phyloP scores from a whole-genome alignment of 2,888 invertebrate genomes.

The Erannis defoliaria region DNA sequence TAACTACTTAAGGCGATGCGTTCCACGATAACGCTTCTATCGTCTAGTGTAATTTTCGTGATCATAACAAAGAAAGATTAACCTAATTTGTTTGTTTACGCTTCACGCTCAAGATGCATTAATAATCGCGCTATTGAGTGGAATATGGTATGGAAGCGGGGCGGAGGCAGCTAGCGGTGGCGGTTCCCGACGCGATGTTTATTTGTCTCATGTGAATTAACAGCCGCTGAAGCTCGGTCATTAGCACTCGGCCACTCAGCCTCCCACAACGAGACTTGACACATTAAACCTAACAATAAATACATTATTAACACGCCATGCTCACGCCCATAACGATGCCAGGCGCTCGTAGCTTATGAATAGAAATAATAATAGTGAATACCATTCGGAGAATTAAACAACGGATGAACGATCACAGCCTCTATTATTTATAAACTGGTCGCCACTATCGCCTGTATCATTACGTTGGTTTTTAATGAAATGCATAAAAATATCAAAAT shows the following conservation, averaged over 20 bases:
- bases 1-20: neutral
- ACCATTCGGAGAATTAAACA: slow-evolving; percentile 39
- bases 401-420: slow-evolving; percentile 17
- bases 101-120: slow-evolving; percentile 38
- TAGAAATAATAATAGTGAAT: slow-evolving; percentile 34
- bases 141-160: slow-evolving; percentile 9
- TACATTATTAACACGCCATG: slow-evolving; percentile 39
- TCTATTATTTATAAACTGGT: slow-evolving; percentile 29
- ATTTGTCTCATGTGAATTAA: slow-evolving; percentile 47
- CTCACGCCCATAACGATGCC: slow-evolving; percentile 38
- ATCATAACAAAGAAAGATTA: slow-evolving; percentile 32
- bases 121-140: slow-evolving; percentile 31
- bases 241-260: slow-evolving; percentile 63
- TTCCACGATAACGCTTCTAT: slow-evolving; percentile 10
- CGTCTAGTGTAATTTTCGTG: slow-evolving; percentile 23
- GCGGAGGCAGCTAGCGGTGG: slow-evolving; percentile 5
- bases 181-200: slow-evolving; percentile 42
- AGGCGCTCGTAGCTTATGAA: slow-evolving; percentile 39
- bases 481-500: slow-evolving; percentile 23
- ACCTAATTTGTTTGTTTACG: slow-evolving; percentile 34
- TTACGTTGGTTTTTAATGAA: slow-evolving; percentile 24
- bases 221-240: slow-evolving; percentile 61
- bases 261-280: slow-evolving; percentile 64
- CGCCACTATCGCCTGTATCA: slow-evolving; percentile 11
- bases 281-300: slow-evolving; percentile 43